phyloP scores from a whole-genome alignment of 53 echinoderm and acorn worm species.

The Antedon mediterranea region DNA sequence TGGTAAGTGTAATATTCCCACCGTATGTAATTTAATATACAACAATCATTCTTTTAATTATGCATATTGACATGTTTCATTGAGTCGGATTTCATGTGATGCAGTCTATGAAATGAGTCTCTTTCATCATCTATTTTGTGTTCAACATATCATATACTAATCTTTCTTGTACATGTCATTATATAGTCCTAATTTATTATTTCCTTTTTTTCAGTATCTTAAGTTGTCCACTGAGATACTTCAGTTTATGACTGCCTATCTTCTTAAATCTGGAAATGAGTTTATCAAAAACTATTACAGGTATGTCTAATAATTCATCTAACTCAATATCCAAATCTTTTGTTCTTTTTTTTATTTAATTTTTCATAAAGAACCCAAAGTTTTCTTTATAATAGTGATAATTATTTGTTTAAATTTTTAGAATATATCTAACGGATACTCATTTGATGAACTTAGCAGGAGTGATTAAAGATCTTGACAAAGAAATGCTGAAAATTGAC shows the following conservation, averaged over 20 bases:
- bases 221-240: constrained; percentile 73
- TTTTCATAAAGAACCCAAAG: no score
- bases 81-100: not conserved
- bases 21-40: no score
- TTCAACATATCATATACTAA: not conserved
- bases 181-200: not conserved
- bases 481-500: constrained; percentile 55
- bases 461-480: constrained; percentile 78
- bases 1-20: constrained; percentile 13
- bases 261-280: constrained; percentile 33
- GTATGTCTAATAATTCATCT: no score
- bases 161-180: not conserved
- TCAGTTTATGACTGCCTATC: constrained; percentile 70
- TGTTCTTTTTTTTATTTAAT: no score
- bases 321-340: no score
- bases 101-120: no score
- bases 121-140: not conserved
- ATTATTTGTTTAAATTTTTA: no score
- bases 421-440: constrained; percentile 31
- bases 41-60: not conserved
- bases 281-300: not conserved
- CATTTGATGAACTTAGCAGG: constrained; percentile 61
- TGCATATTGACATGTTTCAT: not conserved
- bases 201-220: constrained; percentile 43
- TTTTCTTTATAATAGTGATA: no score